Base-by-base conservation (phyloP, 2,888 invertebrate species). In the Ophion costatus region DNA sequence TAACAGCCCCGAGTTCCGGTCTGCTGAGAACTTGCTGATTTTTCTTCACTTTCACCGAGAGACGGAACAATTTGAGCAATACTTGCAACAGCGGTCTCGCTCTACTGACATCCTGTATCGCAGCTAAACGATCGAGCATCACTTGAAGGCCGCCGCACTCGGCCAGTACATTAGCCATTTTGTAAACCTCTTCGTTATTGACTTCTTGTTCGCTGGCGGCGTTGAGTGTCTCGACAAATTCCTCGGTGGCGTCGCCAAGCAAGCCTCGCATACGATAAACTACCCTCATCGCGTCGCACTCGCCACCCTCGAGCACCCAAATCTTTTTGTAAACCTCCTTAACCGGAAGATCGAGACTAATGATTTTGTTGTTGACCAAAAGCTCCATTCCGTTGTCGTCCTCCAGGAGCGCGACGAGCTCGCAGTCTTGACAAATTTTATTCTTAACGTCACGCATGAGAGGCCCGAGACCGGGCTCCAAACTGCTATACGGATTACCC, bases 371-470 rank as follows among this genome's bases (percentile, higher is more conserved):
- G 93, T 98, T 98, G 9, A 99, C 99, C 45, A 99, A 95, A 88
- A 99, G 95, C 93, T 99, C 99, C 99, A 99, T 99, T 78, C 99
- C 99, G 91, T 98, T 99, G 94, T 99, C 99, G 93, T 99, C 99
- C 92, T 99, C 99, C 0, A 99, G 94, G 38, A 99, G 94, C 0
- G 99, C 99, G n/a, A 99, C 98, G 83, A 99, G 95, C 93, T 99
- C 99, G 94, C 99, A 99, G 94, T 99, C 99, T 69, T 97, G 98
- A 92, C 98, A 98, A 88, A 99, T 99, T 94, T 99, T 99, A 94
- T 99, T 99, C 94, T 99, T 99, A 11, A 99, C 98, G 93, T 99
- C 99, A 59, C 99, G 95, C 99, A 99, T 99, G 14, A 99, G 94
- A 0, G 99, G 99, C 0, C 99, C 99, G 90, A 99, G 95, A 9